Evolutionary conservation across 2,113 vertebrate genomes (phyloP).

Genomic region (Bucco capensis): DNA sequence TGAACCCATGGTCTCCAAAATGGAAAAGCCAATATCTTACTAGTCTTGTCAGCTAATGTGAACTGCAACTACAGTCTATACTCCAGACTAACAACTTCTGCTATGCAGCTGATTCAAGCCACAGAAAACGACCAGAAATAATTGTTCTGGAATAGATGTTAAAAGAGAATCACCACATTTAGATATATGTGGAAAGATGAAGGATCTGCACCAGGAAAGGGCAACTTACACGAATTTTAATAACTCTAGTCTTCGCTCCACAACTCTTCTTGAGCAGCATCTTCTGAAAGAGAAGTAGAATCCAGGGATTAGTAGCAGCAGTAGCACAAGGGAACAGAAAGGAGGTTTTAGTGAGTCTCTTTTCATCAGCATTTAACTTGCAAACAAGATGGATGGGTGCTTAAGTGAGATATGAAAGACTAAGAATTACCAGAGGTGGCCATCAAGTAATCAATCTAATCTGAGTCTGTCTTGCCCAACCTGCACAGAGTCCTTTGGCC

Average conservation of each 20-base stretch:
- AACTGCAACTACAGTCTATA: not conserved
- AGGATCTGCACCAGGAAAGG: not conserved
- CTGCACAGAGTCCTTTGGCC: not conserved
- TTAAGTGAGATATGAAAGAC: not conserved
- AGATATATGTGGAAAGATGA: not conserved
- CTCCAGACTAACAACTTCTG: not conserved
- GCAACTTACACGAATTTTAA: slow-evolving; percentile 86
- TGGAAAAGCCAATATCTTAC: not conserved
- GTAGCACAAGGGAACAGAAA: not conserved
- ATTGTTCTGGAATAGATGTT: not conserved
- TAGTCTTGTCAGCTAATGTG: not conserved
- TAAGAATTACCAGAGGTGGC: not conserved
- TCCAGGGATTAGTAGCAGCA: slow-evolving; percentile 32
- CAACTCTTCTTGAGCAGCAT: slow-evolving; percentile 91
- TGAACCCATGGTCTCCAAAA: not conserved
- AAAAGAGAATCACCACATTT: not conserved
- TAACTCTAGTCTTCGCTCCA: slow-evolving; percentile 83
- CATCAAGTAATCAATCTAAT: not conserved
- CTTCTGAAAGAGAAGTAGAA: slow-evolving; percentile 80
- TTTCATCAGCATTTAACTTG: not conserved
- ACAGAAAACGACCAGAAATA: not conserved
- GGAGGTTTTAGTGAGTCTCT: not conserved
- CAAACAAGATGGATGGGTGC: not conserved
- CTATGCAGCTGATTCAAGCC: not conserved
- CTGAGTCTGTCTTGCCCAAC: not conserved